A percentile compares a stretch with the other conserved stretches of the same genome.
Evolutionary conservation across 1,140 invertebrate genomes (phyloP).

Genomic region (Drosophila erecta): DNA sequence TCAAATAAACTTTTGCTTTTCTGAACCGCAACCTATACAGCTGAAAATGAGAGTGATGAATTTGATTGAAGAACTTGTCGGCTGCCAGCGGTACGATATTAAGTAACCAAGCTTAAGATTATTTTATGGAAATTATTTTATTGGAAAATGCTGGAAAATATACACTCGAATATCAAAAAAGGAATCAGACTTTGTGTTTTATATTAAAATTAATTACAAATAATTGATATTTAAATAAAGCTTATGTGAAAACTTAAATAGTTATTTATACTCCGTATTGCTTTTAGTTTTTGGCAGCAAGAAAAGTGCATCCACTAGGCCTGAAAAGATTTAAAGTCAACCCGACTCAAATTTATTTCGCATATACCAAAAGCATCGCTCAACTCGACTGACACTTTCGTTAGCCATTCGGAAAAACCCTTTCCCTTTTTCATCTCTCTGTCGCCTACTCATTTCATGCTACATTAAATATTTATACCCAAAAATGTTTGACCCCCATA

Average conservation of each 20-base stretch:
- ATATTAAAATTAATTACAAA: background rate
- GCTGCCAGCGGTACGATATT: background rate
- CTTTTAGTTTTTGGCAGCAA: background rate
- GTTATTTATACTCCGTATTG: background rate
- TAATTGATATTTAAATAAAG: background rate
- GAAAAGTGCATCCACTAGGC: background rate
- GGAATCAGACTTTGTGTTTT: no score
- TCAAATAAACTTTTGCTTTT: constrained; percentile 36
- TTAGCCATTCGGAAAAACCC: constrained; percentile 32
- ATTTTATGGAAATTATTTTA: background rate
- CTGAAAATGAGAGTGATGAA: constrained; percentile 31
- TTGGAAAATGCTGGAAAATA: no score
- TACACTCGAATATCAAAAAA: no score
- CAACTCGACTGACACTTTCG: constrained; percentile 35
- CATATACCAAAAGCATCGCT: constrained; percentile 11
- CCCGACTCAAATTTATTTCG: constrained; percentile 3
- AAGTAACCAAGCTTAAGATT: no score
- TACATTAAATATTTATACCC: constrained; percentile 62
- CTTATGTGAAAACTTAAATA: no score
- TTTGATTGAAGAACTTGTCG: constrained; percentile 29
- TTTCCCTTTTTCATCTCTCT: constrained; percentile 17
- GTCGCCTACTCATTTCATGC: constrained; percentile 39
- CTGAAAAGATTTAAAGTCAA: background rate
- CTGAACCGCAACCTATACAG: constrained; percentile 7
- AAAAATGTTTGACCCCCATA: constrained; percentile 48